Base-by-base conservation (phyloP, 2,797 vertebrate species). In the Characodon lateralis region DNA sequence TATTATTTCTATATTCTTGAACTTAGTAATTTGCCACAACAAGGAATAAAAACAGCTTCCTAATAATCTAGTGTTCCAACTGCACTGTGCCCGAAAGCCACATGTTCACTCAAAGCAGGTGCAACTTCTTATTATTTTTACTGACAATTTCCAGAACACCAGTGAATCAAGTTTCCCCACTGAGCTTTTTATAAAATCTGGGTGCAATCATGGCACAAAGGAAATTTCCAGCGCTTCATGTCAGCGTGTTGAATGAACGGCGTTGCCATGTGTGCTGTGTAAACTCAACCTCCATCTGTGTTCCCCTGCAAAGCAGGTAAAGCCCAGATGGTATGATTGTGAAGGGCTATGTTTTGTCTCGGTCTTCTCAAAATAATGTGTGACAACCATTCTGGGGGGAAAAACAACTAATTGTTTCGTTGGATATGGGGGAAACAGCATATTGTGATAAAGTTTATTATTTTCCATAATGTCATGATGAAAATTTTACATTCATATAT, bases 191-290 rank as follows among this genome's bases (percentile, higher is more conserved):
- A 90, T 88, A 91, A 77, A 88, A 80, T 71, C 61, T 79, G 48
- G 43, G 56, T 86, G 87, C 9, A 73, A 87, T 91, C 83, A 76
- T 50, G 59, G 73, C 35, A 92, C 84, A 92, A 91, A 92, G 91
- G 88, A 94, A 94, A 92, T 94, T 92, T 94, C 90, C 91, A 91
- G 90, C 35, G 61, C 85, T 74, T 78, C 86, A 66, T 85, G 82
- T 87, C 72, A 18, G 56, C 50, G 82, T 90, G 89, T 90, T 93
- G 87, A 92, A 89, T 82, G 89, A 91, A 89, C 79, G 79, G 55
- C 58, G 84, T 83, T 80, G 85, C 84, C 68, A 71, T 91, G 90
- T 91, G 88, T 89, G 86, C 92, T 93, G 90, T 89, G 93, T 84
- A 92, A 93, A 93, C 88, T 81, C 46, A 3, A 79, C 87, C 78